These are phyloP conservation scores for Athalia cordata DNA, from an alignment of 2,888 invertebrate species.

Conservation along the genomic window DNA sequence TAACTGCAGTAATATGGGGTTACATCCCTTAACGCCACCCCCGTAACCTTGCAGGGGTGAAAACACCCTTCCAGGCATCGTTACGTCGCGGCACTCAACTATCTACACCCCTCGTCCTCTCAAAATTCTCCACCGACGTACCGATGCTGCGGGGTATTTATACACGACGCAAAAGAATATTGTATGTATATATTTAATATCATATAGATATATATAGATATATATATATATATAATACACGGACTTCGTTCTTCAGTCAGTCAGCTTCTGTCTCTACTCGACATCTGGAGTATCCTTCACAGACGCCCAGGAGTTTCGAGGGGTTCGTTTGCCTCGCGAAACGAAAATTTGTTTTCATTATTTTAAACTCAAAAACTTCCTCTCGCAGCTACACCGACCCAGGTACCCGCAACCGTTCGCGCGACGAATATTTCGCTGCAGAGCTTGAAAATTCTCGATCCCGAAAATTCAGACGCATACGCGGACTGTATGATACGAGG, in stretches of 20 bases:
- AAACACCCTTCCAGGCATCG: conserved; percentile 36
- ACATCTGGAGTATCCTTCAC: background rate
- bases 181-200: background rate
- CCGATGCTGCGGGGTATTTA: background rate
- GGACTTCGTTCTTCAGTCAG: background rate
- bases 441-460: no score
- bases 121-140: background rate
- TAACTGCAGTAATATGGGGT: conserved; percentile 43
- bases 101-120: background rate
- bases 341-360: background rate
- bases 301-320: conserved; percentile 3
- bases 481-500: no score
- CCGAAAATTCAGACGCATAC: no score
- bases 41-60: conserved; percentile 26
- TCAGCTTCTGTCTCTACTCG: background rate
- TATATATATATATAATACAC: background rate
- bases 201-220: background rate
- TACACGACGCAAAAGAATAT: background rate
- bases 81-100: conserved; percentile 20
- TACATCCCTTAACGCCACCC: conserved; percentile 42
- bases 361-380: background rate
- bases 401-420: background rate
- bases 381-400: background rate
- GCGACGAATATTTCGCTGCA: no score
- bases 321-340: background rate